Evolutionary conservation across 2,797 vertebrate species (phyloP).

Genomic region (Loris lydekkerianus): DNA sequence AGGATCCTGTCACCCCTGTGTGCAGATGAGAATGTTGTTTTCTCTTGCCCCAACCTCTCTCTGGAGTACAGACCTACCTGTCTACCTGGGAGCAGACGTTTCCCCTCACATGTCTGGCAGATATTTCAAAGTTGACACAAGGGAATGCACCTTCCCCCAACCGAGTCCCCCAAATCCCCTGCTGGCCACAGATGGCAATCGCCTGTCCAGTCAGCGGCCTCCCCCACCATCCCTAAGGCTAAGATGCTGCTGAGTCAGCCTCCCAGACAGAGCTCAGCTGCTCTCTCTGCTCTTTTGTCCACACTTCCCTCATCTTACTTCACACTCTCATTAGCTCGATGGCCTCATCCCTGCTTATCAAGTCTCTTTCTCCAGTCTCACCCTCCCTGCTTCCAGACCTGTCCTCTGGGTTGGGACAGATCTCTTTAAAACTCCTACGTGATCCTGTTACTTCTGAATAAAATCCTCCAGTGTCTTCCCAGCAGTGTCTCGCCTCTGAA

Average conservation of each 20-base stretch:
- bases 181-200: not conserved
- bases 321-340: not conserved
- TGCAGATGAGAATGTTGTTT: not conserved
- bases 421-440: not conserved
- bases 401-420: not conserved
- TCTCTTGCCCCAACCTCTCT: not conserved
- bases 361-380: not conserved
- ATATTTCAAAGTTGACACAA: conserved; percentile 1
- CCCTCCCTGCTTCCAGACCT: not conserved
- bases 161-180: not conserved
- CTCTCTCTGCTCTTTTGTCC: not conserved
- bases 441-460: not conserved
- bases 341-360: not conserved
- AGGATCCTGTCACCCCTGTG: not conserved
- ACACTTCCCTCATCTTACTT: not conserved
- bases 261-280: not conserved
- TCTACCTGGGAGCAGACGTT: not conserved
- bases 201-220: not conserved
- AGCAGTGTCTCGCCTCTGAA: not conserved
- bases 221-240: not conserved
- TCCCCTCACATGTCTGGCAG: not conserved
- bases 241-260: not conserved
- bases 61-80: not conserved
- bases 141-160: not conserved
- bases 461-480: not conserved